These are phyloP conservation scores for cattle (Bos taurus) DNA, from an alignment of 2,113 vertebrate species.

Conservation along the genomic window ARS-UCD2.0 NC_037339.1:80633501-80634000, in stretches of 20 bases:
- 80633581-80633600: neutral
- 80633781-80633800: neutral
- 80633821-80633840: neutral
- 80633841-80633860: neutral
- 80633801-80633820: neutral
- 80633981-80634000: neutral
- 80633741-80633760: neutral
- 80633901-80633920: neutral
- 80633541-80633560: neutral
- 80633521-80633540: neutral
- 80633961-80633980: fast-evolving
- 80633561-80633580: neutral
- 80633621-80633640: neutral
- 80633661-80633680: neutral
- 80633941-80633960: neutral
- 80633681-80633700: neutral
- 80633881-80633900: neutral
- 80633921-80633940: neutral
- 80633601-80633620: neutral
- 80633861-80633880: neutral
- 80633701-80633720: neutral
- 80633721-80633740: neutral
- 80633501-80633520: neutral
- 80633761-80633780: neutral
- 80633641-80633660: neutral